A percentile compares a stretch with the other conserved stretches of the same genome.
phyloP scores from a whole-genome alignment of 2,888 invertebrate genomes.

The Drosophila quinaria region DNA sequence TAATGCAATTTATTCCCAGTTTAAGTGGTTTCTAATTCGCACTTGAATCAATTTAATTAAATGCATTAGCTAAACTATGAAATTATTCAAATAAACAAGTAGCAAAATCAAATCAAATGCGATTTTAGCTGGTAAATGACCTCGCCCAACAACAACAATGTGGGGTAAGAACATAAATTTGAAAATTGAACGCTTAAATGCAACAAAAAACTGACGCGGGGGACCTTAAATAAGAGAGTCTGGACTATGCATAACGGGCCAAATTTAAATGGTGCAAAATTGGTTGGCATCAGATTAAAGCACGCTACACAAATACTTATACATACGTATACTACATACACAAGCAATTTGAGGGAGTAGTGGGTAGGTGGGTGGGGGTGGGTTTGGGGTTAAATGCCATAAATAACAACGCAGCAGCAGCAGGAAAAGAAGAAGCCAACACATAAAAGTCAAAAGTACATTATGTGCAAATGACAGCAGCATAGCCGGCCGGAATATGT shows the following conservation, averaged over 20 bases:
- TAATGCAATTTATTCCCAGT: neutral
- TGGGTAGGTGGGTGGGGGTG: slow-evolving; percentile 43
- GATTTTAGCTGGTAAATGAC: slow-evolving; percentile 44
- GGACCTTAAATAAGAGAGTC: slow-evolving; percentile 23
- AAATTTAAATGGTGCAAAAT: slow-evolving; percentile 76
- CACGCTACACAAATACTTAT: slow-evolving; percentile 27
- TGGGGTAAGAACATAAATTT: slow-evolving; percentile 10
- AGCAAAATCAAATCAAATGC: neutral
- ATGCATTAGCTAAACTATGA: neutral
- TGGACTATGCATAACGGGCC: slow-evolving; percentile 43
- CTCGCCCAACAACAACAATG: slow-evolving; percentile 61
- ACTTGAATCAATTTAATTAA: neutral
- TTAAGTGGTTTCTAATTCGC: neutral
- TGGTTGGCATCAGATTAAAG: slow-evolving; percentile 75
- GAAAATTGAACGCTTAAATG: slow-evolving; percentile 67
- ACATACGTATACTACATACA: slow-evolving; percentile 22
- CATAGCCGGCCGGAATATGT: slow-evolving; percentile 54
- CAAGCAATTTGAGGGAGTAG: slow-evolving; percentile 67
- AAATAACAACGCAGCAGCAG: slow-evolving; percentile 64
- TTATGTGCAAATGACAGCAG: slow-evolving; percentile 46
- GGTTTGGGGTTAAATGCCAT: slow-evolving; percentile 73
- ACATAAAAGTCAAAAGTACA: slow-evolving; percentile 57
- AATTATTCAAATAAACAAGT: neutral
- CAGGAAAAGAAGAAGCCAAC: slow-evolving; percentile 40
- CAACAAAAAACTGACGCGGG: slow-evolving; percentile 51